phyloP scores from a whole-genome alignment of 1,140 invertebrate genomes.

The Macrocentrus cingulum region DNA sequence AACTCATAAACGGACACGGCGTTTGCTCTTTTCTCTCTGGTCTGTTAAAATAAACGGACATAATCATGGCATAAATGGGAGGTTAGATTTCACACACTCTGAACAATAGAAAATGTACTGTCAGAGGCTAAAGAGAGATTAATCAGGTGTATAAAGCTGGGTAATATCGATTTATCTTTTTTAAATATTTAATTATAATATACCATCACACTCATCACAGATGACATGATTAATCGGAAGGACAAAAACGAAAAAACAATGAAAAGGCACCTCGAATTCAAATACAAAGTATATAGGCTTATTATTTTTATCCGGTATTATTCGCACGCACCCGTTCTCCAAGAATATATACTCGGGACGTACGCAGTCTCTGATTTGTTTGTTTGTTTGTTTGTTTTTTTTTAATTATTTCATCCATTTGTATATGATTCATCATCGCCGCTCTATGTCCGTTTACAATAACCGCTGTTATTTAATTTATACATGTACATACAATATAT shows the following conservation, averaged over 20 bases:
- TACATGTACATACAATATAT: neutral
- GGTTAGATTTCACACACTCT: neutral
- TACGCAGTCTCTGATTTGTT: neutral
- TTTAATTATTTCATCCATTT: no score
- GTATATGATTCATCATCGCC: no score
- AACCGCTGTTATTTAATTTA: neutral
- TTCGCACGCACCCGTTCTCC: neutral
- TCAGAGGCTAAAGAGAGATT: no score
- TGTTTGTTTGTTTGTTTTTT: no score
- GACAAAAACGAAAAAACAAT: neutral
- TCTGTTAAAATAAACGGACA: neutral
- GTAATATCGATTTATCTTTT: neutral
- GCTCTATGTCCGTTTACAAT: slow-evolving; percentile 1
- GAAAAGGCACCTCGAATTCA: slow-evolving; percentile 5
- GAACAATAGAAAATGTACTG: neutral
- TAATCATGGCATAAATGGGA: neutral
- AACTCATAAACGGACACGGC: slow-evolving; percentile 1
- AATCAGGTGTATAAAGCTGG: neutral
- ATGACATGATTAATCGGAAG: neutral
- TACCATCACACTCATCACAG: neutral
- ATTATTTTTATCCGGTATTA: neutral
- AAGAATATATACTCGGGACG: neutral
- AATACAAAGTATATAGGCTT: neutral
- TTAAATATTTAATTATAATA: neutral
- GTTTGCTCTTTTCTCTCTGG: neutral